These are phyloP conservation scores for Drosophila demipolita DNA, from an alignment of 2,888 invertebrate genomes.

Conservation along the genomic window DNA sequence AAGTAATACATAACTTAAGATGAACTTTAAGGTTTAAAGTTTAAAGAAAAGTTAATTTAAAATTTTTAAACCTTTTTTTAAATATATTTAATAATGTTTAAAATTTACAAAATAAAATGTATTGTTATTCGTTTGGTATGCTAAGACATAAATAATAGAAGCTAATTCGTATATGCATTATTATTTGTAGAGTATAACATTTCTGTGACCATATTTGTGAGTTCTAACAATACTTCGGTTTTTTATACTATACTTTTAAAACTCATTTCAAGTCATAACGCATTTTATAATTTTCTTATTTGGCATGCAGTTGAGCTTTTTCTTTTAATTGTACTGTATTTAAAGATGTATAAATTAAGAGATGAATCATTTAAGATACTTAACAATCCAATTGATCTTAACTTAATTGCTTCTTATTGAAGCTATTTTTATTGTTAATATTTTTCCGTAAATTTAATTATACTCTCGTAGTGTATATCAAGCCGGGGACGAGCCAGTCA, in stretches of 20 bases:
- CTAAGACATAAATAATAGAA: no score
- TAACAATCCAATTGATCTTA: neutral
- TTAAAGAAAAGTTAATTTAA: no score
- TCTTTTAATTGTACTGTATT: neutral
- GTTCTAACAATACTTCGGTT: neutral
- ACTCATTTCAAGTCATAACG: neutral
- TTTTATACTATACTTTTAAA: neutral
- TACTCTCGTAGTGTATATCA: neutral
- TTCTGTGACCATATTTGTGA: neutral
- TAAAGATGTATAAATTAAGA: neutral
- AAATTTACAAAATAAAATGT: no score
- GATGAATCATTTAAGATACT: neutral
- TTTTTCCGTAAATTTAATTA: neutral
- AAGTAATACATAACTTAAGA: no score
- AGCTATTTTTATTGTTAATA: neutral
- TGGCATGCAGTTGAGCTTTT: neutral
- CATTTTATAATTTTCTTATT: neutral
- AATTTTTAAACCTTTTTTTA: no score
- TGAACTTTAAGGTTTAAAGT: no score
- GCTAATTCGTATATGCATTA: neutral
- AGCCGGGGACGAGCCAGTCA: neutral
- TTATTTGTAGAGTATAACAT: neutral
- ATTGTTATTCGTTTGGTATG: no score
- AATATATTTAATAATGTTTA: no score
- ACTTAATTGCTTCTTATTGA: neutral